These are phyloP conservation scores for Alcedo quadribrachys DNA, from an alignment of 2,797 vertebrate species.

Conservation along the genomic window DNA sequence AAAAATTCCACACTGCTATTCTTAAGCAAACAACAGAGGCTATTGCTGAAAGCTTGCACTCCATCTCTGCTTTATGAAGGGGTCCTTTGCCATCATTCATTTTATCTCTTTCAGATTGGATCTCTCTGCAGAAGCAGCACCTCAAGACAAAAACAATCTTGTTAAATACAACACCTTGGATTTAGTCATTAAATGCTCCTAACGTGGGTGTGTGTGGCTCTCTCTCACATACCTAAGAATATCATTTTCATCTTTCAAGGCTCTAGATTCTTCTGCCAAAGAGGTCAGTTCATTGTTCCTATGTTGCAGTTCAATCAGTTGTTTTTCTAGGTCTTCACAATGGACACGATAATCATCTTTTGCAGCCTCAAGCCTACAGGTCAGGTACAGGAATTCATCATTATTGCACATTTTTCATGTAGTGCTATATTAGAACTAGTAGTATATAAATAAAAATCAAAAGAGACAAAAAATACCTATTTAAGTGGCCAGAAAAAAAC, in stretches of 20 bases:
- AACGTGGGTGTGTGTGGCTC: background rate
- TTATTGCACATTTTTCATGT: background rate
- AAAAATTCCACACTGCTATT: background rate
- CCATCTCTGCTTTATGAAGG: background rate
- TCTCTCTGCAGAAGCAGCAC: background rate
- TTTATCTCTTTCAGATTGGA: background rate
- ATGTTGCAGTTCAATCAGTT: slow-evolving; percentile 94
- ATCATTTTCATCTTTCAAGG: slow-evolving; percentile 95
- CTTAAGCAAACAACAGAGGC: background rate
- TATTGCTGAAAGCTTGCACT: background rate
- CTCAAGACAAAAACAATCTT: background rate
- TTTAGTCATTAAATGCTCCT: background rate
- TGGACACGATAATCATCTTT: slow-evolving; percentile 98
- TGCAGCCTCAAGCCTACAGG: slow-evolving; percentile 91
- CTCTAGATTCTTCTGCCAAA: slow-evolving; percentile 93
- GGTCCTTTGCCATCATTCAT: background rate
- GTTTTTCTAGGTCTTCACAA: slow-evolving; percentile 96
- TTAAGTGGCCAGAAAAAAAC: background rate
- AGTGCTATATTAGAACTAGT: background rate
- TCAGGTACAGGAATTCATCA: background rate
- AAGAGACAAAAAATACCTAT: background rate
- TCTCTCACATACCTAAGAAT: slow-evolving; percentile 85
- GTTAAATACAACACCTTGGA: background rate
- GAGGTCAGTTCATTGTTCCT: slow-evolving; percentile 93
- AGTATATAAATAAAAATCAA: background rate